Percentiles rank a stretch among this genome's conserved stretches.
Evolutionary conservation across 2,888 invertebrate genomes (phyloP).

Genomic region (Bombyx huttoni): DNA sequence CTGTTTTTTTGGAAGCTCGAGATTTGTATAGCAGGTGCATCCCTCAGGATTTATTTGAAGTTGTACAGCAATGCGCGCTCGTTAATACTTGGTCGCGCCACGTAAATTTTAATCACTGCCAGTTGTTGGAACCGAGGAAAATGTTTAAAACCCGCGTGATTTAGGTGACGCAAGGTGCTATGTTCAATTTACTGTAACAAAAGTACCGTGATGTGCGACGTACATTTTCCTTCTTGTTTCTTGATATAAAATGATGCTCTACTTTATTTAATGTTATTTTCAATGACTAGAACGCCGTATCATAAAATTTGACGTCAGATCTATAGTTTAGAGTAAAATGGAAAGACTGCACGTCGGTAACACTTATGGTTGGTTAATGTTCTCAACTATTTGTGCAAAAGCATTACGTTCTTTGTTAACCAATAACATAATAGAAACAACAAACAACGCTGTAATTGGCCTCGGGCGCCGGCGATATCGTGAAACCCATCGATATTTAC

Average conservation of each 20-base stretch:
- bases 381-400: too few species aligned
- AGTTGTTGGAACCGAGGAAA: constrained; percentile 62
- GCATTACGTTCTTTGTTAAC: background rate
- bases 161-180: constrained; percentile 49
- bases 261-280: background rate
- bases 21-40: constrained; percentile 54
- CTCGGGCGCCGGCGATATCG: constrained; percentile 42
- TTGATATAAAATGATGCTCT: background rate
- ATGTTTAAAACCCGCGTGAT: constrained; percentile 64
- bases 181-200: constrained; percentile 30
- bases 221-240: background rate
- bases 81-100: constrained; percentile 68
- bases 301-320: too few species aligned
- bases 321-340: too few species aligned
- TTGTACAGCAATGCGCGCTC: constrained; percentile 56
- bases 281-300: background rate
- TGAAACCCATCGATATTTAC: constrained; percentile 47
- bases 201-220: background rate
- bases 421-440: constrained; percentile 8
- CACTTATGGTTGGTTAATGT: too few species aligned
- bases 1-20: constrained; percentile 12
- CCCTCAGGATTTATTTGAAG: constrained; percentile 64
- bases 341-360: too few species aligned
- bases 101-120: constrained; percentile 71
- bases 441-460: constrained; percentile 36